A percentile compares a stretch with the other conserved stretches of the same genome.
These are phyloP conservation scores for Molorchus minor DNA, from an alignment of 2,888 invertebrate genomes.

Conservation along the genomic window DNA sequence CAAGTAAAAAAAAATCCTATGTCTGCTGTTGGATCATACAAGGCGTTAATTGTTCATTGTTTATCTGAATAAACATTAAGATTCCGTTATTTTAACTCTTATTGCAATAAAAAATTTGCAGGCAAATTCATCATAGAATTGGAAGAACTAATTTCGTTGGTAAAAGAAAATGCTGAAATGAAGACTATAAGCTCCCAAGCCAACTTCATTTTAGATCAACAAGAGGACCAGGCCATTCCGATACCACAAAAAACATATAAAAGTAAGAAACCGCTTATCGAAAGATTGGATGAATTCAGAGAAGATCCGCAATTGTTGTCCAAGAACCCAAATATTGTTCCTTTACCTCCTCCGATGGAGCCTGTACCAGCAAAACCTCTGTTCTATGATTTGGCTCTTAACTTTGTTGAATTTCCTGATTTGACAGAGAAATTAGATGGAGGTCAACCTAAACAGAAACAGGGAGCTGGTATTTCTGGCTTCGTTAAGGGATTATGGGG, in stretches of 20 bases:
- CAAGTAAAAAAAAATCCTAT: too few relatives aligned
- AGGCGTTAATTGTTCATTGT: too few relatives aligned
- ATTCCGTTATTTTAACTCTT: too few relatives aligned
- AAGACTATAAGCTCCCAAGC: slow-evolving; percentile 87
- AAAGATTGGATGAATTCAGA: slow-evolving; percentile 87
- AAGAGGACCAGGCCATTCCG: slow-evolving; percentile 68
- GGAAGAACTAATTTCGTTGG: slow-evolving; percentile 55
- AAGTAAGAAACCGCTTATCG: slow-evolving; percentile 80
- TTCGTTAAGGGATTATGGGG: slow-evolving; percentile 95
- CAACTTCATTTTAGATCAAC: slow-evolving; percentile 81
- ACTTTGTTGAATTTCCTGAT: slow-evolving; percentile 86
- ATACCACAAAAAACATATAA: slow-evolving; percentile 64
- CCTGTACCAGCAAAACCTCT: slow-evolving; percentile 94
- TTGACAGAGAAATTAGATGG: slow-evolving; percentile 79
- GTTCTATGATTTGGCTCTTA: slow-evolving; percentile 97
- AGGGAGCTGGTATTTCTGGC: slow-evolving; percentile 83
- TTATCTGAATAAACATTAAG: too few relatives aligned
- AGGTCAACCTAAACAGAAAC: slow-evolving; percentile 71
- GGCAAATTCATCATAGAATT: slow-evolving; percentile 53
- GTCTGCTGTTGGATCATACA: too few relatives aligned
- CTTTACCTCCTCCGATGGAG: slow-evolving; percentile 90
- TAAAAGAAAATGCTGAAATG: slow-evolving; percentile 57
- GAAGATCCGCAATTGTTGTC: slow-evolving; percentile 85
- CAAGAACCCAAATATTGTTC: slow-evolving; percentile 85
- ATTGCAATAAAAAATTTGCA: too few relatives aligned